These are phyloP conservation scores for Synanthedon tipuliformis DNA, from an alignment of 2,888 invertebrate genomes.

Conservation along the genomic window DNA sequence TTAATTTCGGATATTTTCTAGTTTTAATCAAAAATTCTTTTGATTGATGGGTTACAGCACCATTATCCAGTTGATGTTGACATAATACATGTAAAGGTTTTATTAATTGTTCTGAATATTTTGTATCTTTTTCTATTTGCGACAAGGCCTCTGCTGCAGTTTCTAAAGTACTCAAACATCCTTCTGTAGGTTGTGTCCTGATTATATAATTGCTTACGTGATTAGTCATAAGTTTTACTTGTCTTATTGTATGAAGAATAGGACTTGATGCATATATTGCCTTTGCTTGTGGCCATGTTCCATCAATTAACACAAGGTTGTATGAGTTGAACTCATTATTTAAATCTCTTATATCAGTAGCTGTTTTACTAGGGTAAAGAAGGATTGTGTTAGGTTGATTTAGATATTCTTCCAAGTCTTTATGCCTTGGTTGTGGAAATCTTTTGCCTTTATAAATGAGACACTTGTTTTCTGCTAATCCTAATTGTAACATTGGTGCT, in stretches of 20 bases:
- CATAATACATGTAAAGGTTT: constrained; percentile 87
- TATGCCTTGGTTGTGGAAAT: constrained; percentile 79
- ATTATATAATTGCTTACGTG: constrained; percentile 89
- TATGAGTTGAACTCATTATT: constrained; percentile 65
- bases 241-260: constrained; percentile 77
- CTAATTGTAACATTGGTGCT: constrained; percentile 87
- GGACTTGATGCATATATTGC: constrained; percentile 89
- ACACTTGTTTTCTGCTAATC: constrained; percentile 81
- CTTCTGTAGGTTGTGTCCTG: constrained; percentile 92
- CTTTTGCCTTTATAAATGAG: constrained; percentile 84
- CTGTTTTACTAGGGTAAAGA: constrained; percentile 82
- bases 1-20: constrained; percentile 81
- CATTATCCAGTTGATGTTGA: constrained; percentile 88
- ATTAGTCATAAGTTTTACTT: constrained; percentile 82
- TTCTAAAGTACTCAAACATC: constrained; percentile 90
- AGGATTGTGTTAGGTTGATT: constrained; percentile 77
- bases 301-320: constrained; percentile 88
- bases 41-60: constrained; percentile 93
- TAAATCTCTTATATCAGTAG: constrained; percentile 74
- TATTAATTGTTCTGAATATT: constrained; percentile 75
- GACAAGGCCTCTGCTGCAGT: constrained; percentile 85
- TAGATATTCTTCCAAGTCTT: constrained; percentile 75
- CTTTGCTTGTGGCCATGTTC: constrained; percentile 96
- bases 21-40: constrained; percentile 89
- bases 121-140: constrained; percentile 77